phyloP scores from a whole-genome alignment of 2,888 invertebrate species.

The Andrena trimmerana region DNA sequence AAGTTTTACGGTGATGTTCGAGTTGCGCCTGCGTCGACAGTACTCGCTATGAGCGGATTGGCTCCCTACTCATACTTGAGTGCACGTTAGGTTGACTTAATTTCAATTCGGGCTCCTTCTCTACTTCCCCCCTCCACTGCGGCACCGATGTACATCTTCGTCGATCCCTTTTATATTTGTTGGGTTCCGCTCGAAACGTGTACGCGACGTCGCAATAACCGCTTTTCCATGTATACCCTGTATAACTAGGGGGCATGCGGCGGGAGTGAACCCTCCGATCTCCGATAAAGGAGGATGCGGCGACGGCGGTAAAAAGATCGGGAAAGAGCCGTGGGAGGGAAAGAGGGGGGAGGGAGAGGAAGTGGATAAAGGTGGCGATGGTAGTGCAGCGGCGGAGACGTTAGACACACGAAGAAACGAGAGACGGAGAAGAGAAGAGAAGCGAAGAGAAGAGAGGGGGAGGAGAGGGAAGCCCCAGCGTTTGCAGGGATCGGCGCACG shows the following conservation, averaged over 20 bases:
- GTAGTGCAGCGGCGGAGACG: slow-evolving; percentile 47
- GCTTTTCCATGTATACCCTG: slow-evolving; percentile 15
- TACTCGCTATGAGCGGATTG: slow-evolving; percentile 71
- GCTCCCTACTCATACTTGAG: slow-evolving; percentile 73
- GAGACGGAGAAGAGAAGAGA: slow-evolving; percentile 29
- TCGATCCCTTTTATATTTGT: slow-evolving; percentile 70
- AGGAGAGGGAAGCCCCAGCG: slow-evolving; percentile 50
- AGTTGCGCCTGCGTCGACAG: slow-evolving; percentile 71
- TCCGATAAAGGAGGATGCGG: slow-evolving; percentile 41
- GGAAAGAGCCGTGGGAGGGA: not conserved
- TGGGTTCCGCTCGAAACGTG: slow-evolving; percentile 59
- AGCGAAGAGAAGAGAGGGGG: slow-evolving; percentile 17
- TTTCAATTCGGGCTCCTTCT: slow-evolving; percentile 76
- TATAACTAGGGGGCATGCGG: slow-evolving; percentile 33
- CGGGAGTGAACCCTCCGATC: slow-evolving; percentile 53
- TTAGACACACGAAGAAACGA: slow-evolving; percentile 38
- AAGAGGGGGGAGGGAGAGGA: slow-evolving; percentile 10
- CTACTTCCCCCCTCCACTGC: slow-evolving; percentile 51
- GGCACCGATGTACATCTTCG: slow-evolving; percentile 29
- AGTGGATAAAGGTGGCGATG: slow-evolving; percentile 48
- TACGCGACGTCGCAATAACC: slow-evolving; percentile 14
- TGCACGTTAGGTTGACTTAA: slow-evolving; percentile 78
- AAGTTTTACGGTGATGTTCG: slow-evolving; percentile 59
- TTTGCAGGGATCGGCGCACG: slow-evolving; percentile 73
- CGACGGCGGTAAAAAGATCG: slow-evolving; percentile 7